Base-by-base conservation (phyloP, 1,140 invertebrate species). In the Drosophila jambulina region DNA sequence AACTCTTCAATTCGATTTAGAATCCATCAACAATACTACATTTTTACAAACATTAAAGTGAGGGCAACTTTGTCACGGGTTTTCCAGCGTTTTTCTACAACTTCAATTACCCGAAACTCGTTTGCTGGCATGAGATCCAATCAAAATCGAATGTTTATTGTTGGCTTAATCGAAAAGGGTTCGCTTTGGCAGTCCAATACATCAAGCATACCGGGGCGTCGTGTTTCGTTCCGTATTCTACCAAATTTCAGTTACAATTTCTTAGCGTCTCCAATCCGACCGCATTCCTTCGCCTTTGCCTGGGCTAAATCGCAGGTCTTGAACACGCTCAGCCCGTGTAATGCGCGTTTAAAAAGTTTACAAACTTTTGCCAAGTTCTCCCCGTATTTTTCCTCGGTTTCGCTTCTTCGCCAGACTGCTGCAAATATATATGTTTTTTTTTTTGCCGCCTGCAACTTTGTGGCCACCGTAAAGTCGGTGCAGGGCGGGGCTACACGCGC, bases 261-360 rank as follows among this genome's bases (percentile, higher is more conserved):
- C 59, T 25, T 25, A 42, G 17, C 71, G 29, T 54, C 51, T 21
- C 63, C 32, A 32, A 40, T 58, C 42, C 40, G 19, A 53, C 53
- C 46, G 74, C 75, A 77, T 78, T 68, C 74, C 62, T 54, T 53
- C 21, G 63, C 58, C 53, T 21, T 53, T 34, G n/a, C 49, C 32
- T 15, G 49, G 25, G 48, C 78, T 68, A 87, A 88, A 78, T 75
- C 80, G 49, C 54, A 71, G 69, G 79, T 74, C 68, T 88, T 75
- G 63, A 80, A 82, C 84, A 87, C 77, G 84, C 78, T 85, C 78
- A 85, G 81, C 68, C 78, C 85, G 85, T 90, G 85, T 88, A 88
- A 88, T 90, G 75, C 85, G 85, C 85, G 78, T 88, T 88, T 88
- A 90, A 88, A 88, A 88, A 88, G 85, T 90, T 90, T 90, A 90